Conservation (phyloP, 2,888 invertebrate species). For the Mythimna pallens region DNA sequence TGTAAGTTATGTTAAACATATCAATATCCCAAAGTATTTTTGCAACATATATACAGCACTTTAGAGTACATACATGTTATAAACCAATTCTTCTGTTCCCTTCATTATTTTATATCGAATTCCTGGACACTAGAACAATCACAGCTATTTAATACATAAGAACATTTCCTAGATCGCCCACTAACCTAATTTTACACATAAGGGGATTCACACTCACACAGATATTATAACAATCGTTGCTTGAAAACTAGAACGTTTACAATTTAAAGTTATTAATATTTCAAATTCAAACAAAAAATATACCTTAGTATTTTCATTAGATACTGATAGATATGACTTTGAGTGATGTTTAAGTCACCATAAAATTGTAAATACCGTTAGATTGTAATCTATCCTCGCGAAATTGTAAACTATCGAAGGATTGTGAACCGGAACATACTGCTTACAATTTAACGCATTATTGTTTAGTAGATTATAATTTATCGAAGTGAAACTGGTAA, state of each 20-base stretch:
- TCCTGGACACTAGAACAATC: slow-evolving; percentile 46
- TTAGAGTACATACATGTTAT: slow-evolving; percentile 16
- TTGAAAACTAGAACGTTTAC: slow-evolving; percentile 10
- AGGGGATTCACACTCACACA: slow-evolving; percentile 18
- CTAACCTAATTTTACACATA: slow-evolving; percentile 40
- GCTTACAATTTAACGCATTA: too few species aligned
- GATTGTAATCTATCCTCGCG: too few species aligned
- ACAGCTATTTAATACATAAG: slow-evolving; percentile 52
- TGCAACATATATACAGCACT: slow-evolving; percentile 31
- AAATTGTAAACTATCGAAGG: too few species aligned
- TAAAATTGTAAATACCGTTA: too few species aligned
- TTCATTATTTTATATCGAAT: slow-evolving; percentile 26
- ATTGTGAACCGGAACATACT: too few species aligned
- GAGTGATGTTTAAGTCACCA: not conserved
- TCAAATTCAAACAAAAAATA: not conserved
- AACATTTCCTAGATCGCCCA: slow-evolving; percentile 36
- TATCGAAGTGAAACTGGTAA: too few species aligned
- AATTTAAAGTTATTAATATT: not conserved
- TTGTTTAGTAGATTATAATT: too few species aligned
- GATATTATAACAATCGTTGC: slow-evolving; percentile 32
- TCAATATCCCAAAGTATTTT: not conserved
- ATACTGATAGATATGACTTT: not conserved
- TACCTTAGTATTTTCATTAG: not conserved
- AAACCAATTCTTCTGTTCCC: slow-evolving; percentile 45
- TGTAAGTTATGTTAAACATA: not conserved